These are phyloP conservation scores for Callopanchax toddi DNA, from an alignment of 2,113 vertebrate species.

Conservation along the genomic window DNA sequence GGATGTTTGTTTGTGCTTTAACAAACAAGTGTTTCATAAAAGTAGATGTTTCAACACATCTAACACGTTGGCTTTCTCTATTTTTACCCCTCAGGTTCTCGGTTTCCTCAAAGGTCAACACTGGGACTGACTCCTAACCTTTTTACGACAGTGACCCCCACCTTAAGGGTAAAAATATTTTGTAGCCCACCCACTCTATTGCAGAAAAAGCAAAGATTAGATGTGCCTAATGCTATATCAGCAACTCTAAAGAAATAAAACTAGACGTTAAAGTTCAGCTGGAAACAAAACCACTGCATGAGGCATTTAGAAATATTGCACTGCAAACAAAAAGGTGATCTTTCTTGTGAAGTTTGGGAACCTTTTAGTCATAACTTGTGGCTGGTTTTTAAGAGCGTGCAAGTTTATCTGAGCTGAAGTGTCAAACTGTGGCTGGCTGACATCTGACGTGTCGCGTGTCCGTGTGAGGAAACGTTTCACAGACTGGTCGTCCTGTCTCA, in stretches of 20 bases:
- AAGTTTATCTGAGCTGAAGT: conserved; percentile 20
- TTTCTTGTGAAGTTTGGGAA: not conserved
- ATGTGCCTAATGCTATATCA: not conserved
- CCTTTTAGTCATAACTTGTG: conserved; percentile 29
- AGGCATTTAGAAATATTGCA: no score
- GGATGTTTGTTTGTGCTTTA: not conserved
- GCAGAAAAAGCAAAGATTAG: conserved; percentile 6
- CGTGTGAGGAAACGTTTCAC: conserved; percentile 34
- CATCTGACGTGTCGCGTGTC: conserved; percentile 33
- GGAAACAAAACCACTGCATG: not conserved
- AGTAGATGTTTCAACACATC: not conserved
- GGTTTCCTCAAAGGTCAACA: conserved; percentile 4
- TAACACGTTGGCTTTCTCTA: conserved; percentile 1
- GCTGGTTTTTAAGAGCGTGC: conserved; percentile 18
- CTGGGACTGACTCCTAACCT: not conserved
- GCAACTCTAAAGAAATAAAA: not conserved
- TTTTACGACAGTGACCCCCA: conserved; percentile 11
- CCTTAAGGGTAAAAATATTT: conserved; percentile 13
- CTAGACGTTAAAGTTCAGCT: not conserved
- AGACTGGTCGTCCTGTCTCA: conserved; percentile 28
- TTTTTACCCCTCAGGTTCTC: conserved; percentile 7
- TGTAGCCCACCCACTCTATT: not conserved
- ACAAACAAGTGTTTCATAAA: not conserved
- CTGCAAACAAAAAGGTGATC: not conserved
- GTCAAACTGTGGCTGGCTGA: conserved; percentile 44